Conservation (phyloP, 2,888 invertebrate genomes). For the Leuctra nigra region DNA sequence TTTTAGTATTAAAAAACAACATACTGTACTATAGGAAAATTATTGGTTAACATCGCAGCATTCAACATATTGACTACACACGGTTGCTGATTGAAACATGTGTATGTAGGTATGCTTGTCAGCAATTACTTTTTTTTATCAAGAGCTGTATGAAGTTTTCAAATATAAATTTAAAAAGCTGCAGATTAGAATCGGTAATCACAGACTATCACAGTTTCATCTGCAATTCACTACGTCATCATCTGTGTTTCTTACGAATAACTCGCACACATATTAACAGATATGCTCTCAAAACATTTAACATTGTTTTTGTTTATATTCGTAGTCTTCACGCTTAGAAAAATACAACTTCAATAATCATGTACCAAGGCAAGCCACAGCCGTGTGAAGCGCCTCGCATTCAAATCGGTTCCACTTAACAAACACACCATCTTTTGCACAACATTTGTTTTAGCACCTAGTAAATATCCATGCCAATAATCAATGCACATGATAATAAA, state of each 20-base stretch:
- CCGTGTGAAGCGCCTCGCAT: constrained; percentile 20
- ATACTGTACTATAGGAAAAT: too few species aligned
- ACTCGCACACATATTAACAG: constrained; percentile 26
- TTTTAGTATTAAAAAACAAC: too few species aligned
- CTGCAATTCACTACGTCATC: constrained; percentile 27
- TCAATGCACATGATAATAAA: constrained; percentile 6
- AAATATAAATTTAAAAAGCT: constrained; percentile 27
- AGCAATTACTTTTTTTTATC: constrained; percentile 20
- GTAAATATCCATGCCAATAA: constrained; percentile 13
- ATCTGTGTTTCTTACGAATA: constrained; percentile 26
- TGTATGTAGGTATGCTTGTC: too few species aligned
- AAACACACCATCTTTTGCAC: constrained; percentile 13
- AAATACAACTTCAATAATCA: constrained; percentile 28
- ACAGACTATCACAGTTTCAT: constrained; percentile 32
- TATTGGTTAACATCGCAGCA: too few species aligned
- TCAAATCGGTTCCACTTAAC: constrained; percentile 2
- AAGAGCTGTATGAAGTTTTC: constrained; percentile 24
- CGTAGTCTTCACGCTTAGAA: constrained; percentile 29
- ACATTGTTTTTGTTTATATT: constrained; percentile 26
- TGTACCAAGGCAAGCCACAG: constrained; percentile 33
- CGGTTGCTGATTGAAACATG: too few species aligned
- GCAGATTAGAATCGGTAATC: constrained; percentile 29
- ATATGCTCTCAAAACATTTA: constrained; percentile 26
- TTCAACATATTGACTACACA: too few species aligned
- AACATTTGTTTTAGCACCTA: constrained; percentile 14